Conservation (phyloP, 1,140 invertebrate species). For the Cherax quadricarinatus region DNA sequence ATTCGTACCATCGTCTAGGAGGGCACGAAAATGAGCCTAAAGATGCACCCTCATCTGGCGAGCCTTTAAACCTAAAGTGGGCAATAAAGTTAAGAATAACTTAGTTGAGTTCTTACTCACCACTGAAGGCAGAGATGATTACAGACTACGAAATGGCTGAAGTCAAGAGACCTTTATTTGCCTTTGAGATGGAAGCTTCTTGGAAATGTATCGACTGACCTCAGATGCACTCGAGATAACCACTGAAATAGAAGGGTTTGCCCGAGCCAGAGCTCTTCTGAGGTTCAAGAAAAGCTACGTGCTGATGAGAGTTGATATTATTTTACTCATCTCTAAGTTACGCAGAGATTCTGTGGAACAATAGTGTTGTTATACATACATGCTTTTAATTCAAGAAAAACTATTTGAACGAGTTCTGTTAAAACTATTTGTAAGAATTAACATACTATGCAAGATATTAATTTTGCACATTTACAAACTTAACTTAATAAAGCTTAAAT, state of each 20-base stretch:
- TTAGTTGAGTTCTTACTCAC: slow-evolving; percentile 34
- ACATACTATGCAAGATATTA: too few species aligned
- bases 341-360: too few species aligned
- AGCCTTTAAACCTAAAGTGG: slow-evolving; percentile 18
- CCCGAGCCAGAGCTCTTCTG: background rate
- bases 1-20: too few species aligned
- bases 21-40: background rate
- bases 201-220: slow-evolving; percentile 22
- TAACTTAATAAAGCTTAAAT: too few species aligned
- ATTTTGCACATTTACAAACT: too few species aligned
- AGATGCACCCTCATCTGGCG: background rate
- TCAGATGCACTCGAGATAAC: slow-evolving; percentile 34
- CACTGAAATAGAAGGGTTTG: slow-evolving; percentile 26
- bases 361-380: too few species aligned
- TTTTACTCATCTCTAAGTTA: background rate
- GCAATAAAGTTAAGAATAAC: background rate
- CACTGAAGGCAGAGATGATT: slow-evolving; percentile 16
- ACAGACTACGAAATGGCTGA: slow-evolving; percentile 29
- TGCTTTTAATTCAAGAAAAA: too few species aligned
- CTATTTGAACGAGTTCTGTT: too few species aligned
- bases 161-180: slow-evolving; percentile 25
- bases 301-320: background rate
- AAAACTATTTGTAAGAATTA: too few species aligned
- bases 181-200: slow-evolving; percentile 11
- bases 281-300: background rate